Evolutionary conservation across 2,888 invertebrate species (phyloP).

Genomic region (Ellobium chinense): DNA sequence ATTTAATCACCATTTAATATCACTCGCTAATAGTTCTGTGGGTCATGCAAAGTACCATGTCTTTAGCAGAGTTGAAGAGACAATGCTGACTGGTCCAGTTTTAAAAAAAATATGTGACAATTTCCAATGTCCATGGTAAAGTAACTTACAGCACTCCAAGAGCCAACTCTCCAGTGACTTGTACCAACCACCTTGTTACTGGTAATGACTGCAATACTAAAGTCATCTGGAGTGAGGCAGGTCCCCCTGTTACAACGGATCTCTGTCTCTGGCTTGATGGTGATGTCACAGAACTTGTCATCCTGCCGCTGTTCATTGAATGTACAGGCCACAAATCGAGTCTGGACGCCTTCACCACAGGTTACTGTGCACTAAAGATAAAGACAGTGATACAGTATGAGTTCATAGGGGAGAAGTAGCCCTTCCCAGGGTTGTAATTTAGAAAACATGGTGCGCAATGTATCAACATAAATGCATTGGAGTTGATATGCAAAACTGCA

Average conservation of each 20-base stretch:
- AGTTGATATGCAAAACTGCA: too few relatives aligned
- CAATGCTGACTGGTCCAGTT: too few relatives aligned
- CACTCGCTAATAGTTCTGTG: too few relatives aligned
- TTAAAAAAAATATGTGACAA: too few relatives aligned
- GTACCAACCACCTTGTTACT: slow-evolving; percentile 68
- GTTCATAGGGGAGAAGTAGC: too few relatives aligned
- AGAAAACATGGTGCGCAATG: too few relatives aligned
- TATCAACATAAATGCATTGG: too few relatives aligned
- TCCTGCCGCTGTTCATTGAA: slow-evolving; percentile 58
- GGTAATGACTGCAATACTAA: slow-evolving; percentile 63
- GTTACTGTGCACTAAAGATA: slow-evolving; percentile 82
- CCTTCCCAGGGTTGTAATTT: too few relatives aligned
- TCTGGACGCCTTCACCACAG: slow-evolving; percentile 84
- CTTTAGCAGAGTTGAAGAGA: too few relatives aligned
- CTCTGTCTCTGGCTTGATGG: slow-evolving; percentile 61
- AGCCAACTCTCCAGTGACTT: slow-evolving; percentile 79
- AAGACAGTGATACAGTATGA: background rate
- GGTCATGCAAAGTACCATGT: too few relatives aligned
- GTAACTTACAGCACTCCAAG: slow-evolving; percentile 80
- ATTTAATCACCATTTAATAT: too few relatives aligned
- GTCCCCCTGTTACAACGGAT: slow-evolving; percentile 63
- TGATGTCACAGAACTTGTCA: slow-evolving; percentile 56
- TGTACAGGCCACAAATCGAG: slow-evolving; percentile 84
- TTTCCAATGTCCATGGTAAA: too few relatives aligned
- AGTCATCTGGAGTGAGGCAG: slow-evolving; percentile 60